These are phyloP conservation scores for Argya squamiceps DNA, from an alignment of 2,797 vertebrate species.

Conservation along the genomic window DNA sequence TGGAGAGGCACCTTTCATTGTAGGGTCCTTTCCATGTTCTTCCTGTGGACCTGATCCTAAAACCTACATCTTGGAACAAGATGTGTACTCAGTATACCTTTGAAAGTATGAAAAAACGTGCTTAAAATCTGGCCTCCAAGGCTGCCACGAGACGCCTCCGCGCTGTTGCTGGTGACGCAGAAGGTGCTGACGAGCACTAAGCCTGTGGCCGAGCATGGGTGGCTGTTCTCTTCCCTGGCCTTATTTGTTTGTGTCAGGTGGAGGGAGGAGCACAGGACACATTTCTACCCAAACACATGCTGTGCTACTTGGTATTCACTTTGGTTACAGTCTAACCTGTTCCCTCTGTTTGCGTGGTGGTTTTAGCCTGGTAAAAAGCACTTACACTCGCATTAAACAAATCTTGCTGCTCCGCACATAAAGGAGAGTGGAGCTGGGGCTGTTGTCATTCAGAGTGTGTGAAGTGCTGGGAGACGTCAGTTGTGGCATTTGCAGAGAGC, in stretches of 20 bases:
- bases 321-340: slow-evolving; percentile 51
- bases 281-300: slow-evolving; percentile 8
- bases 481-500: background rate
- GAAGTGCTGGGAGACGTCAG: background rate
- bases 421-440: background rate
- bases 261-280: background rate
- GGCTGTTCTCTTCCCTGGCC: background rate
- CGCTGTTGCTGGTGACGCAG: background rate
- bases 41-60: background rate
- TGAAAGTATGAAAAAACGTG: background rate
- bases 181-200: background rate
- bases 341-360: slow-evolving; percentile 27
- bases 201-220: background rate
- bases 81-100: background rate
- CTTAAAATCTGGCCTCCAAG: background rate
- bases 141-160: fast-evolving
- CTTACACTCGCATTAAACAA: background rate
- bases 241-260: background rate
- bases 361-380: background rate
- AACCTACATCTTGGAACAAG: background rate
- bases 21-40: background rate
- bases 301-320: slow-evolving; percentile 35
- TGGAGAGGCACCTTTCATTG: fast-evolving
- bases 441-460: background rate
- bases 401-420: background rate